Conservation (phyloP, 2,888 invertebrate genomes). For the Apocheima hispidaria region DNA sequence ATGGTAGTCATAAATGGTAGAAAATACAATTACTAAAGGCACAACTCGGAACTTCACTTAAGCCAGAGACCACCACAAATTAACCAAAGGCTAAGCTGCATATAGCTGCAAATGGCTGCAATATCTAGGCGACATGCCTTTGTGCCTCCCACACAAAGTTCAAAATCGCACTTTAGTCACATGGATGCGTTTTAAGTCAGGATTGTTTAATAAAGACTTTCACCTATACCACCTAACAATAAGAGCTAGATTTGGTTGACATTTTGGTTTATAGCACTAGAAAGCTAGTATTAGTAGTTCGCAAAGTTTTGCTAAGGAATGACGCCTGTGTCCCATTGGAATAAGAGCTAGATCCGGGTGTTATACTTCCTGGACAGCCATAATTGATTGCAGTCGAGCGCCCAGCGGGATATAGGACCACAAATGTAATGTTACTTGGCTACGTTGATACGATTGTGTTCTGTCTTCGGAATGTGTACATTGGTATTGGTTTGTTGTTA, state of each 20-base stretch:
- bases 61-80: constrained; percentile 39
- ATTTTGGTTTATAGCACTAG: neutral
- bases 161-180: constrained; percentile 13
- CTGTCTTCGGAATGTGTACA: neutral
- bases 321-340: constrained; percentile 2
- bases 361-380: constrained; percentile 41
- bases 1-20: neutral
- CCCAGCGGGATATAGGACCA: constrained; percentile 40
- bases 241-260: constrained; percentile 13
- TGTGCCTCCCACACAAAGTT: constrained; percentile 19
- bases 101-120: constrained; percentile 33
- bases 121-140: constrained; percentile 25
- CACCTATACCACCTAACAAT: constrained; percentile 1
- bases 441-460: constrained; percentile 35
- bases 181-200: neutral
- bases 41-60: constrained; percentile 16
- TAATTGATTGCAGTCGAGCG: constrained; percentile 55
- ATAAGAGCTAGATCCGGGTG: constrained; percentile 21
- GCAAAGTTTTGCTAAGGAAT: neutral
- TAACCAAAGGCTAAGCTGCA: constrained; percentile 32
- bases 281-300: neutral
- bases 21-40: constrained; percentile 17
- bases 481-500: constrained; percentile 14
- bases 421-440: constrained; percentile 49
- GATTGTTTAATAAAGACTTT: neutral